Base-by-base conservation (phyloP, 2,113 vertebrate species). In the Dasypus novemcinctus region DNA sequence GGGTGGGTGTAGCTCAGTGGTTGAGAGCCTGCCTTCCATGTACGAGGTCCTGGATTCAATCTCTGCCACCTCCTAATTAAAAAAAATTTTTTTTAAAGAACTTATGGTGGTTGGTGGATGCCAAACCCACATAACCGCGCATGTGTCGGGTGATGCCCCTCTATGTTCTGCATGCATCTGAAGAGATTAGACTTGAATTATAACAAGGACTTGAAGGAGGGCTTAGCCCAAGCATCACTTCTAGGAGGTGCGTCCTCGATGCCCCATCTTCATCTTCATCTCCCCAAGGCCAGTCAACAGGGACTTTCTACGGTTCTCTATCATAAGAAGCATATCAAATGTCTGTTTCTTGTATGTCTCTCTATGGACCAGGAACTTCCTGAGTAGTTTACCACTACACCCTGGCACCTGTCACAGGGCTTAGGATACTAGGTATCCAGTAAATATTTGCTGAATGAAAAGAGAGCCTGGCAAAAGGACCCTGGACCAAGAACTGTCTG, bases 381-480 rank as follows among this genome's bases (percentile, higher is more conserved):
- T 29, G 38, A 36, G 38, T 20, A 25, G 1, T 33, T 76, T 33
- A 25, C 74, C 33, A 57, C 13, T 38, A 61, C 1, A 75, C 6
- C 57, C 63, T n/a, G 33, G 29, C 38, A 61, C 25, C 52, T 46
- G 43, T 0, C 23, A 7, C 21, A n/a, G 21, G 31, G 41, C 18
- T 21, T 6, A 23, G 46, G 38, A 68, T 36, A 49, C 0, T 57
- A 69, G 80, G 79, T 33, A 59, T 11, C 78, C 33, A 20, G 54
- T 46, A 63, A 92, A 87, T 52, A 36, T 66, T 10, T 91, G 74
- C 36, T 46, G 81, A 85, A 21, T 25, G 41, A 29, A 87, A 91
- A 49, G 33, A 83, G 18, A 23, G 41, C 38, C 31, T 13, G 46
- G 63, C 33, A 41, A 83, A 83, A 57, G 15, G 63, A 54, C 49